These are phyloP conservation scores for Oryzias sinensis DNA, from an alignment of 2,797 vertebrate species.

Conservation along the genomic window DNA sequence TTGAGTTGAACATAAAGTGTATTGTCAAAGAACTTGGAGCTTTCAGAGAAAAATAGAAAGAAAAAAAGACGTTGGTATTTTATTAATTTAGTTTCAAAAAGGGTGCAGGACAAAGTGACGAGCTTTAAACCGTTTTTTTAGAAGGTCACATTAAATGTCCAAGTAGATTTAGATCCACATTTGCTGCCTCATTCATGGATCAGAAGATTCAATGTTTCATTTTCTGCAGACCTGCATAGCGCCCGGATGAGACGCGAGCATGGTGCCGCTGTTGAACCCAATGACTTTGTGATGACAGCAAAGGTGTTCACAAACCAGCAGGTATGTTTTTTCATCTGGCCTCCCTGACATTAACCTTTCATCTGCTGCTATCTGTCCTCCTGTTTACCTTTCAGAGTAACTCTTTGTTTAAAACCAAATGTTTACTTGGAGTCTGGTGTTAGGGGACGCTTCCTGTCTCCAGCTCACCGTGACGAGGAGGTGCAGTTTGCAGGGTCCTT, in stretches of 20 bases:
- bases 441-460: slow-evolving; percentile 23
- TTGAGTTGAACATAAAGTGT: too few relatives aligned
- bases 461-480: slow-evolving; percentile 13
- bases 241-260: slow-evolving; percentile 22
- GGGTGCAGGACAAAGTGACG: too few relatives aligned
- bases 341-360: slow-evolving; percentile 54
- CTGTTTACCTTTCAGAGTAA: slow-evolving; percentile 45
- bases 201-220: too few relatives aligned
- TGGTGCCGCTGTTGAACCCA: slow-evolving; percentile 31
- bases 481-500: slow-evolving; percentile 7
- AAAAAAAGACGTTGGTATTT: too few relatives aligned
- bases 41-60: too few relatives aligned
- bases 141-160: too few relatives aligned
- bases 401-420: slow-evolving; percentile 59
- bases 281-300: slow-evolving; percentile 74
- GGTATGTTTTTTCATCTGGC: slow-evolving; percentile 51
- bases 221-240: slow-evolving; percentile 19
- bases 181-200: too few relatives aligned
- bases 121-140: too few relatives aligned
- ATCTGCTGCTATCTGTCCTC: slow-evolving; percentile 55
- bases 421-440: slow-evolving; percentile 50
- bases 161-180: too few relatives aligned
- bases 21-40: too few relatives aligned
- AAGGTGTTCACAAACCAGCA: slow-evolving; percentile 41
- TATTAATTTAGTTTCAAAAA: too few relatives aligned